Evolutionary conservation across 2,797 vertebrate genomes (phyloP), one percentile per base, ranked within the genome.

Genomic region (Neomorphus geoffroyi): DNA sequence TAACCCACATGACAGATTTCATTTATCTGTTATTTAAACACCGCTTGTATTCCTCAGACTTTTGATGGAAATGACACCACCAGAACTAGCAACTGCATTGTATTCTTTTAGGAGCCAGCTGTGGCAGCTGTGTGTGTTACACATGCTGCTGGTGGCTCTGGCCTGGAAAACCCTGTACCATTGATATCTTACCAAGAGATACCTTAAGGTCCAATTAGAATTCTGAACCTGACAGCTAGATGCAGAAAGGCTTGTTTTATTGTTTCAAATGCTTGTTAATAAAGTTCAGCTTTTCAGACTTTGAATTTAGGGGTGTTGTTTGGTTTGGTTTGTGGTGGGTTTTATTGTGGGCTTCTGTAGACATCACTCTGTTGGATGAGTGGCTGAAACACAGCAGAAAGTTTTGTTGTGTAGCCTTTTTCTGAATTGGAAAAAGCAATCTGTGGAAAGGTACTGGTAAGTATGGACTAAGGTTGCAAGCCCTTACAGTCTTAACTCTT

Each of bases 181-280:
- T 37, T 7, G 2, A n/a, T n/a, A n/a, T n/a, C n/a, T n/a, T 22
- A 7, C 35, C 30, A 14, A n/a, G 24, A 45, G 27, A 39, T 13
- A 4, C 33, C 35, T 65, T 12, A 1, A 13, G 30, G 9, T 51
- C 46, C 65, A 43, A 28, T 79, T 23, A 50, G 50, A 91, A 84
- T 62, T 8, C 51, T 57, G 32, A 71, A 33, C 43, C 14, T 2
- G 10, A 45, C 54, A n/a, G 43, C 28, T 83, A 32, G 18, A 64
- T 83, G 43, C 22, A 46, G 64, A 45, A 77, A n/a, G 21, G 12
- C 23, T 85, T 2, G 5, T 26, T 64, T 45, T 43, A 41, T 89
- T 82, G 22, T 94, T 92, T 90, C 15, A 72, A 28, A 71, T 78
- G 46, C 2, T 70, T 85, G 26, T 94, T 88, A 96, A 96, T 97